These are phyloP conservation scores for Vicugna pacos DNA, from an alignment of 2,113 vertebrate species.

Conservation along the genomic window DNA sequence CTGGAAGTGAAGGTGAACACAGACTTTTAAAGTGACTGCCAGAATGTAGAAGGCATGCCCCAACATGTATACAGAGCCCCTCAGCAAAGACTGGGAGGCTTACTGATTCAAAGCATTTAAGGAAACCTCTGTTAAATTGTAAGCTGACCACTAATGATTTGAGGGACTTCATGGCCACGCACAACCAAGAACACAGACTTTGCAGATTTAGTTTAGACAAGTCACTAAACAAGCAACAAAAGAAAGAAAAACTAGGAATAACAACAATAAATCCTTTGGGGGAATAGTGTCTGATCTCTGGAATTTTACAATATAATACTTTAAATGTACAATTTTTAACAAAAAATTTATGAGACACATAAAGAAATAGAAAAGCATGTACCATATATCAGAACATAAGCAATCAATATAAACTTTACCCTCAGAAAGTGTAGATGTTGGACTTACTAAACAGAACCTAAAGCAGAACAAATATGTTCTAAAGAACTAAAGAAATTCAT, in stretches of 20 bases:
- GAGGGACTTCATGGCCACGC: not conserved
- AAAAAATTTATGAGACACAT: not conserved
- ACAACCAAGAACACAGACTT: not conserved
- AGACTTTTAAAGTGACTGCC: not conserved
- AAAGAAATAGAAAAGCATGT: not conserved
- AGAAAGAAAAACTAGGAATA: not conserved
- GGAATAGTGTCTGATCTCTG: not conserved
- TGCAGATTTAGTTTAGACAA: not conserved
- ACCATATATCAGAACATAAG: not conserved
- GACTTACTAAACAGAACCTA: not conserved
- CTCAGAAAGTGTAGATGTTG: not conserved
- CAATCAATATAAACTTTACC: not conserved
- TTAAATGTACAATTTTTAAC: not conserved
- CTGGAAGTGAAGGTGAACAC: not conserved
- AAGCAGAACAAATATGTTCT: not conserved
- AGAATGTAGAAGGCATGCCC: not conserved
- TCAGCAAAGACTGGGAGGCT: not conserved
- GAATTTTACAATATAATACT: not conserved
- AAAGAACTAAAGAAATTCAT: not conserved
- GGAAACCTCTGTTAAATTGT: not conserved
- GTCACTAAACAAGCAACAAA: not conserved
- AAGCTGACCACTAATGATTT: not conserved
- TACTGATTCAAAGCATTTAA: not conserved
- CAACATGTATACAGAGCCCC: not conserved
- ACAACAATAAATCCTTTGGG: not conserved